These are phyloP conservation scores for Listronotus oregonensis DNA, from an alignment of 1,140 invertebrate genomes.

Conservation along the genomic window DNA sequence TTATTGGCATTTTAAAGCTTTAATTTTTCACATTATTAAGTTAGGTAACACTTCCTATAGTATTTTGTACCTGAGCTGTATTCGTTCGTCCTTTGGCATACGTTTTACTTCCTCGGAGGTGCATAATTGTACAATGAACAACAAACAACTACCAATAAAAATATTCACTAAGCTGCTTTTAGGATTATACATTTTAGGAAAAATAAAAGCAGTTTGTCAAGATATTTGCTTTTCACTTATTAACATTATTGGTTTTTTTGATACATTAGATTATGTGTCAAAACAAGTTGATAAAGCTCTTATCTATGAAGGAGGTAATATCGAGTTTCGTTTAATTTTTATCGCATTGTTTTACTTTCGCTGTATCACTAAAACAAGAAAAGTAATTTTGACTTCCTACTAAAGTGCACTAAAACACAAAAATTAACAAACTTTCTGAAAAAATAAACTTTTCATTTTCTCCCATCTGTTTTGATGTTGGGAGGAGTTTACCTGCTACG, in stretches of 20 bases:
- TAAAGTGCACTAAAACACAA: neutral
- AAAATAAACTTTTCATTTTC: slow-evolving; percentile 27
- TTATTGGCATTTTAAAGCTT: neutral
- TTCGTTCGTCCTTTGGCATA: slow-evolving; percentile 39
- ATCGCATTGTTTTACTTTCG: neutral
- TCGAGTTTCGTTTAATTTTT: neutral
- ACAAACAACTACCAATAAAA: slow-evolving; percentile 26
- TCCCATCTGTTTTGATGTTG: slow-evolving; percentile 29
- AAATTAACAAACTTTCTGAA: slow-evolving; percentile 6
- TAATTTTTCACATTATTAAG: neutral
- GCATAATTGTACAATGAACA: slow-evolving; percentile 33
- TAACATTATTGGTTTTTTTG: slow-evolving; percentile 43
- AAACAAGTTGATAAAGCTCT: slow-evolving; percentile 6
- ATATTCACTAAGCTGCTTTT: slow-evolving; percentile 21
- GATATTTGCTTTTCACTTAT: slow-evolving; percentile 34
- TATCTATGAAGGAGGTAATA: slow-evolving; percentile 7
- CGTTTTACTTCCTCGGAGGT: slow-evolving; percentile 33
- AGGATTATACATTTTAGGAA: slow-evolving; percentile 33
- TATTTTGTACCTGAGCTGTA: slow-evolving; percentile 36
- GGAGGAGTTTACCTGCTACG: slow-evolving; percentile 30
- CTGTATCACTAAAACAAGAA: neutral
- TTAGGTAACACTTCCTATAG: neutral
- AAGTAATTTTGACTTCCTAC: neutral
- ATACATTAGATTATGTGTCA: slow-evolving; percentile 26
- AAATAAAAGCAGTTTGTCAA: slow-evolving; percentile 37